Evolutionary conservation across 2,888 invertebrate genomes (phyloP).

Genomic region (Caenorhabditis angaria): DNA sequence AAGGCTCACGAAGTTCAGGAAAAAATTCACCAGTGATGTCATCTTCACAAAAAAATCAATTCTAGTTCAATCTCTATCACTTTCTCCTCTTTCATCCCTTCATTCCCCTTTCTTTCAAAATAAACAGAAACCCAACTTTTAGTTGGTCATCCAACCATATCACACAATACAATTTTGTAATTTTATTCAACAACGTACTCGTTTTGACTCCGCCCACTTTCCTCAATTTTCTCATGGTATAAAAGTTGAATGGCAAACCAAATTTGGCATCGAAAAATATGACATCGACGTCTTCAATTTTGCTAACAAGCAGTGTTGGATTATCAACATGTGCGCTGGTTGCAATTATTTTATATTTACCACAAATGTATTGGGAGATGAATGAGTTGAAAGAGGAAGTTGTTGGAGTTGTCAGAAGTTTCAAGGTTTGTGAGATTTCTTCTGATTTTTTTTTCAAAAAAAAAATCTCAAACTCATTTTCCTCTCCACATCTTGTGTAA

Average conservation of each 20-base stretch:
- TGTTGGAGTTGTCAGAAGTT: conserved; percentile 43
- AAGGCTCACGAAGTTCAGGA: too few species aligned
- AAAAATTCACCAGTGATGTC: background rate
- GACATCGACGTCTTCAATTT: conserved; percentile 15
- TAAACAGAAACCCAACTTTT: background rate
- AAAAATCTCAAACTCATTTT: background rate
- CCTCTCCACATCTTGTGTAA: background rate
- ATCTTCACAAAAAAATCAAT: background rate
- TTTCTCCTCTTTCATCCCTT: background rate
- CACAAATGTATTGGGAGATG: conserved; percentile 51
- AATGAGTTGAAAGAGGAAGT: conserved; percentile 42
- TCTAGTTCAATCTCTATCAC: background rate
- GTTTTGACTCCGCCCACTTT: conserved; percentile 7
- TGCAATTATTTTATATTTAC: conserved; percentile 34
- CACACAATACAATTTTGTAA: background rate
- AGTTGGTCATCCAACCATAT: background rate
- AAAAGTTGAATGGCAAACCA: background rate
- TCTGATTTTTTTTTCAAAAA: too few species aligned
- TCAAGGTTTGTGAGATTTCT: conserved; percentile 50
- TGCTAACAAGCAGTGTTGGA: conserved; percentile 25
- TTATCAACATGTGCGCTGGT: conserved; percentile 33
- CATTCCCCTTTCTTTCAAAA: background rate
- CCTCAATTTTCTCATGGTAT: conserved; percentile 18
- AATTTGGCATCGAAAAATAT: background rate
- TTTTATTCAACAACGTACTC: background rate